Base-by-base conservation (phyloP, 2,888 invertebrate genomes). In the Uloborus plumipes region DNA sequence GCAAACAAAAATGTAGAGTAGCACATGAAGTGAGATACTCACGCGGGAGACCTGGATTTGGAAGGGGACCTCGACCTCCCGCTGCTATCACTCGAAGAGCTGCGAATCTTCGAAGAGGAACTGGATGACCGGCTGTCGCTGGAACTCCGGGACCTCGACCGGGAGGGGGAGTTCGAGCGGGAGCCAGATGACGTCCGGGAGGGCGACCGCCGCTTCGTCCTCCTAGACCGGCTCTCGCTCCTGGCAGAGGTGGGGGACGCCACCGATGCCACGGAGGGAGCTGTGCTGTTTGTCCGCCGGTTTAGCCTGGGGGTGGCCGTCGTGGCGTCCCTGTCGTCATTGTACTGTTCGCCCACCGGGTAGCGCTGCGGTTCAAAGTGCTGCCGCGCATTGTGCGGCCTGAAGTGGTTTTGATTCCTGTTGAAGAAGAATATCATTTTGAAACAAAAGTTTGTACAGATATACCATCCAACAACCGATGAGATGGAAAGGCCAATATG, bases 61-160 rank as follows among this genome's bases (percentile, higher is more conserved):
- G 88, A 88, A 71, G 88, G 88, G 74, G 89, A 90, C 77, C 88
- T 86, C 59, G 89, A 89, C 66, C 88, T 87, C 87, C 89, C 89
- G 85, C 89, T 89, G 77, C 88, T 88, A 58, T 89, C 87, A 85
- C 88, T 88, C 62, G 88, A 88, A 75, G 83, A 76, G 67, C 79
- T 76, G 20, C 76, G 85, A 71, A 84, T 58, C 65, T 86, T 85
- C 61, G 86, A 86, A 66, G 86, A 86, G 84, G 86, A 85, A 84
- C 86, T 86, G 59, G 87, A 86, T 18, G 87, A 85, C 85, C 86
- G 86, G 77, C 86, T 86, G 67, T 87, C 87, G 87, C 87, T 87
- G 85, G 86, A 87, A 87, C 88, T 88, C 87, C 85, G 87, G 83
- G 86, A 86, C 31, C 86, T 81, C 31, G 86, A 86, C 65, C 86